A percentile compares a stretch with the other conserved stretches of the same genome.
phyloP scores from a whole-genome alignment of 2,888 invertebrate species.

The Autographa pulchrina region DNA sequence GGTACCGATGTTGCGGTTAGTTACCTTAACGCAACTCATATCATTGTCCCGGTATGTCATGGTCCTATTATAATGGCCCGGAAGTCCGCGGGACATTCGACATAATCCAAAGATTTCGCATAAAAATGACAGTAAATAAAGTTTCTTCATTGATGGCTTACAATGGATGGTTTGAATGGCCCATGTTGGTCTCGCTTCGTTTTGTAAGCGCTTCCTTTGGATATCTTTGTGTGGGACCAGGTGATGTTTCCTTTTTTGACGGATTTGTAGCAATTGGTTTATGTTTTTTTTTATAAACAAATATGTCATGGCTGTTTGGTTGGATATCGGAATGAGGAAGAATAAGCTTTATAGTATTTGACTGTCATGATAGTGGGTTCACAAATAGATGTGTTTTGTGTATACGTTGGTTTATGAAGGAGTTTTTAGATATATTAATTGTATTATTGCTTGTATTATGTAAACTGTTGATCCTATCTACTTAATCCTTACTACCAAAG shows the following conservation, averaged over 20 bases:
- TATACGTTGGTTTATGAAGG: too few relatives aligned
- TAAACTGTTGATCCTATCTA: too few relatives aligned
- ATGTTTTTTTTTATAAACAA: slow-evolving; percentile 54
- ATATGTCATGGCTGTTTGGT: slow-evolving; percentile 37
- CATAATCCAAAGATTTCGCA: slow-evolving; percentile 70
- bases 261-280: slow-evolving; percentile 71
- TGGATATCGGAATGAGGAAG: slow-evolving; percentile 18
- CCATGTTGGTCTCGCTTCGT: slow-evolving; percentile 51
- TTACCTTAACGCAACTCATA: slow-evolving; percentile 71
- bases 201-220: slow-evolving; percentile 63
- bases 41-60: slow-evolving; percentile 64
- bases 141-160: slow-evolving; percentile 74
- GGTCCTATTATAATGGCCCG: slow-evolving; percentile 71
- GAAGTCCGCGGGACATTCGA: slow-evolving; percentile 77
- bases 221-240: slow-evolving; percentile 61
- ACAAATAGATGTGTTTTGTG: not conserved
- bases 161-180: slow-evolving; percentile 71
- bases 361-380: slow-evolving; percentile 21
- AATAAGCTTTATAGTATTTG: slow-evolving; percentile 18
- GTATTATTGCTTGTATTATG: too few relatives aligned
- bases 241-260: slow-evolving; percentile 68
- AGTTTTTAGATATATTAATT: too few relatives aligned
- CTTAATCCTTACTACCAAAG: too few relatives aligned
- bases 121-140: slow-evolving; percentile 84
- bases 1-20: slow-evolving; percentile 72